A percentile compares a stretch with the other conserved stretches of the same genome.
Evolutionary conservation across 2,797 vertebrate species (phyloP).

Genomic region (Gallirallus australis): DNA sequence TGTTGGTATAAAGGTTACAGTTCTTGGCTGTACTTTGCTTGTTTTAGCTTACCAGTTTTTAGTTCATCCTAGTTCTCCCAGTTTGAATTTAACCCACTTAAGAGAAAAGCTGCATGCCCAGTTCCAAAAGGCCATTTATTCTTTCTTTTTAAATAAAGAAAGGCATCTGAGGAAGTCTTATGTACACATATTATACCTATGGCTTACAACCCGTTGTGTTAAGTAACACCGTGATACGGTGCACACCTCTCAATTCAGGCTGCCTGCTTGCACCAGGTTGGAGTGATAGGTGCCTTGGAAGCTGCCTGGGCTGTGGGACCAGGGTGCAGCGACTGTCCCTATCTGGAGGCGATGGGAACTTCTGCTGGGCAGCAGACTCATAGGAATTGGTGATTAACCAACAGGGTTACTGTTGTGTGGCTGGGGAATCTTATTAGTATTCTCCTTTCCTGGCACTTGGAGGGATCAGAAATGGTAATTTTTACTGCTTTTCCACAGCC

Average conservation of each 20-base stretch:
- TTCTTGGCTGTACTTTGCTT: background rate
- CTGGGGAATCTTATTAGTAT: background rate
- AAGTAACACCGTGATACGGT: background rate
- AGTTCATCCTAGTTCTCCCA: background rate
- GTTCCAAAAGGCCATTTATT: background rate
- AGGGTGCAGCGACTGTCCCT: fast-evolving
- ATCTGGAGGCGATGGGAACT: background rate
- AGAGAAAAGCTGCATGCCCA: background rate
- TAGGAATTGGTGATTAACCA: fast-evolving
- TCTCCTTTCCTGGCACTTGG: background rate
- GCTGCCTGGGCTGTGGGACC: background rate
- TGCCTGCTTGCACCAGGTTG: background rate
- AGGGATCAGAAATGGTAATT: background rate
- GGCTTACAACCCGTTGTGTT: background rate
- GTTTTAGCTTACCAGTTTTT: background rate
- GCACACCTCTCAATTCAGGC: background rate
- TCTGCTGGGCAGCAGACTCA: background rate
- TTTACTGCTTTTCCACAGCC: background rate
- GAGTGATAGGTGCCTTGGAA: fast-evolving
- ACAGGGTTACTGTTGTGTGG: background rate
- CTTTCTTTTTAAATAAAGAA: background rate
- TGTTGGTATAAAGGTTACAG: slow-evolving; percentile 17
- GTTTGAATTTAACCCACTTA: background rate
- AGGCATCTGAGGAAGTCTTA: background rate
- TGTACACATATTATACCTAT: fast-evolving